phyloP scores from a whole-genome alignment of 2,113 vertebrate genomes.

The Probosciger aterrimus region DNA sequence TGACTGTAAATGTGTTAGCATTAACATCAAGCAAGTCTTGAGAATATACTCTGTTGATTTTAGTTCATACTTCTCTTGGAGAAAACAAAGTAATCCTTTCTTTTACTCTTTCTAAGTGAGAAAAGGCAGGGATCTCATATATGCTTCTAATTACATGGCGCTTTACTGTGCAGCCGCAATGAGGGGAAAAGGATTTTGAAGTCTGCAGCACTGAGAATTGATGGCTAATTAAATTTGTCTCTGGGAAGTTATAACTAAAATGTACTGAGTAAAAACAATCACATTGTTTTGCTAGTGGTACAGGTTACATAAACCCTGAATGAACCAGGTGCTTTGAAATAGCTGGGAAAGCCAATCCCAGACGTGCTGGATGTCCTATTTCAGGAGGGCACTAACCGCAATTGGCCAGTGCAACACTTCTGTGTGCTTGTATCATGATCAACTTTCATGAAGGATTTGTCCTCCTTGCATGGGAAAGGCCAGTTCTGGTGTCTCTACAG shows the following conservation, averaged over 20 bases:
- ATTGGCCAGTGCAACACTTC: background rate
- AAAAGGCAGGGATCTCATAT: background rate
- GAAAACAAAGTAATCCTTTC: background rate
- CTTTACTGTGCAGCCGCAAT: background rate
- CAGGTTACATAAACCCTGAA: background rate
- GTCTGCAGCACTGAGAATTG: background rate
- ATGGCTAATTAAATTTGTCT: background rate
- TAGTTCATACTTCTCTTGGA: background rate
- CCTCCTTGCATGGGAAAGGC: background rate
- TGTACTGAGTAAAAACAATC: background rate
- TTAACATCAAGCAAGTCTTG: background rate
- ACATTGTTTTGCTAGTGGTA: background rate
- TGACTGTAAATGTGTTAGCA: background rate
- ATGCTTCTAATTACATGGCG: background rate
- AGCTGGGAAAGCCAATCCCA: background rate
- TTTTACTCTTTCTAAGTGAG: background rate
- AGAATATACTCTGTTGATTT: background rate
- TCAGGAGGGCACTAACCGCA: background rate
- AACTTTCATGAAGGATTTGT: background rate
- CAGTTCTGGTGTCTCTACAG: background rate
- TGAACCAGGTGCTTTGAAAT: background rate
- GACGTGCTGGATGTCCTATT: accelerated
- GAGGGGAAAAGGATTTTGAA: background rate
- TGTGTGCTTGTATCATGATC: background rate
- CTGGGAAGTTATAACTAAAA: background rate